Conservation (phyloP, 2,797 vertebrate species). For the Ceryle rudis region DNA sequence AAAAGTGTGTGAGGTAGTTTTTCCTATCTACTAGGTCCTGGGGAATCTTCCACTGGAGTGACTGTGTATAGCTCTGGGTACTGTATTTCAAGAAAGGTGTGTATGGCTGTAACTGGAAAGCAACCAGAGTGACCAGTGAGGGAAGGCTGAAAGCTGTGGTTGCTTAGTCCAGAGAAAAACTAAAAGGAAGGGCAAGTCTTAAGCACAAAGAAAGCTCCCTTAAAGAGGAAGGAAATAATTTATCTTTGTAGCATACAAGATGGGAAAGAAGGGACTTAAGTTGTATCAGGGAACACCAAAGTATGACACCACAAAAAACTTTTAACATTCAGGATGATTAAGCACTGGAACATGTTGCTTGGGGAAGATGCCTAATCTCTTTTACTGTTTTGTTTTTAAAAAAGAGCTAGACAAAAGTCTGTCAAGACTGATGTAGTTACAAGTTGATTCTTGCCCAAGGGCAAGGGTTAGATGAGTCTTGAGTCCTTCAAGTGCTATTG, state of each 20-base stretch:
- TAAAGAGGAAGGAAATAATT: not conserved
- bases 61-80: not conserved
- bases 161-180: not conserved
- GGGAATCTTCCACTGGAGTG: not conserved
- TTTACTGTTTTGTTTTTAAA: not conserved
- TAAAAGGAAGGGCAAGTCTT: not conserved
- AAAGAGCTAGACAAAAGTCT: not conserved
- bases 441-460: constrained; percentile 13
- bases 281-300: not conserved
- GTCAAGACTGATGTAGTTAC: not conserved
- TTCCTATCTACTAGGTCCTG: not conserved
- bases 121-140: not conserved
- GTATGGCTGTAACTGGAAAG: not conserved
- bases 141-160: not conserved
- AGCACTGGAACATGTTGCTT: not conserved
- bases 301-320: not conserved
- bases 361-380: not conserved
- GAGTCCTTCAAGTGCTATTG: not conserved
- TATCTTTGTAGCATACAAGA: not conserved
- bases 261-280: not conserved
- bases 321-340: constrained; percentile 6
- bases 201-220: not conserved
- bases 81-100: not conserved
- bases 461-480: not conserved
- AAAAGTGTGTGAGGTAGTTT: not conserved